These are phyloP conservation scores for Stichopus horrens DNA, from an alignment of 53 echinoderm and acorn worm species.

Conservation along the genomic window DNA sequence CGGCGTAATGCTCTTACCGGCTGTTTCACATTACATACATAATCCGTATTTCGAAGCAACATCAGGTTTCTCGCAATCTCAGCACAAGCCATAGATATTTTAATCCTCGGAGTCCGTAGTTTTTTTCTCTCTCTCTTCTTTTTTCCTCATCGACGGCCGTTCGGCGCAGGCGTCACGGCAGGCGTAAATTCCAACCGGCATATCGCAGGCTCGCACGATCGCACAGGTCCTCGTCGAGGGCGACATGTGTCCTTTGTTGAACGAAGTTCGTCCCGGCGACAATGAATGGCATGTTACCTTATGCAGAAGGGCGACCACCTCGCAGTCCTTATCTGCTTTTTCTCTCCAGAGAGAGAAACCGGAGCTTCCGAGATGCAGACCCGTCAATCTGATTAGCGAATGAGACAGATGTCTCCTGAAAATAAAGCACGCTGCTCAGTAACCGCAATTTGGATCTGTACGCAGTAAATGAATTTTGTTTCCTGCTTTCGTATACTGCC, in stretches of 20 bases:
- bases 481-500: constrained; percentile 34
- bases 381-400: constrained; percentile 47
- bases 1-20: constrained; percentile 42
- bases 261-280: constrained; percentile 28
- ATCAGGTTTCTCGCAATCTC: constrained; percentile 52
- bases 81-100: constrained; percentile 48
- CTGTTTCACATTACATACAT: constrained; percentile 53
- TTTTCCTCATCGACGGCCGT: constrained; percentile 26
- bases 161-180: constrained; percentile 50
- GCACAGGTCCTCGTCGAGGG: constrained; percentile 35
- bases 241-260: constrained; percentile 43
- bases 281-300: constrained; percentile 48
- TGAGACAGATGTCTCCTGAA: constrained; percentile 41
- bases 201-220: constrained; percentile 52
- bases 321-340: constrained; percentile 45
- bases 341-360: constrained; percentile 10
- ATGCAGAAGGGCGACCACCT: constrained; percentile 52
- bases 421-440: constrained; percentile 46
- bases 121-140: neutral
- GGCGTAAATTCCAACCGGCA: constrained; percentile 52
- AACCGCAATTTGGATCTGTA: constrained; percentile 45
- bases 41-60: constrained; percentile 49
- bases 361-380: constrained; percentile 23
- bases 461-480: constrained; percentile 48
- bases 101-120: constrained; percentile 43